Base-by-base conservation (phyloP, 1,140 invertebrate genomes). In the Oscheius sp. region DNA sequence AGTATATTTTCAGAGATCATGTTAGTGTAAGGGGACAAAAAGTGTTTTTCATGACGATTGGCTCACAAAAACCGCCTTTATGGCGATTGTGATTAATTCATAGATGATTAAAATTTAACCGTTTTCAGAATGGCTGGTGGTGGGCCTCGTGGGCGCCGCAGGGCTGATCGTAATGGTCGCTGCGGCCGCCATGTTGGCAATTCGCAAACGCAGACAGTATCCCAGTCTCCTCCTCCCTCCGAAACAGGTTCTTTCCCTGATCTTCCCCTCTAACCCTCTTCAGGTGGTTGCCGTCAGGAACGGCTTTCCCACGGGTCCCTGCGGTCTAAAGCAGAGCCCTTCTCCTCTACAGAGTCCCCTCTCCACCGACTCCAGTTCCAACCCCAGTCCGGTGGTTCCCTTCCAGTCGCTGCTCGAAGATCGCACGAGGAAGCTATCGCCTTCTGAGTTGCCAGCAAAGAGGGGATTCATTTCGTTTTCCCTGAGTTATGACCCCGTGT, bases 301-400 rank as follows among this genome's bases (percentile, higher is more conserved):
- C 1, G 69, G 69, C 45, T 71, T 71, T 46, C 69, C 69, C 34
- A 62, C 58, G 31, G 72, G 72, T 28, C 72, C 72, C 15, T 68
- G 63, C 23, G 72, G 72, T 7, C 58, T 74, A 1, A 67, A 68
- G 28, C 72, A 74, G 29, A 45, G 36, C 15, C 64, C 65, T n/a
- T 67, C 63, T 45, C 72, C 72, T 32, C 66, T 74, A 35, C 72
- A 74, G 62, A 69, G 64, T n/a, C 72, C 72, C 13, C 62, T 74
- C 58, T 74, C 72, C 35, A 71, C 58, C 38, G 69, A 71, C 42
- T 71, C 69, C 4, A 55, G 49, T 29, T 65, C 35, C n/a, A 61
- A 49, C 49, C 72, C 72, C 26, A 69, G 64, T 13, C 72, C 72
- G 45, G 20, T 59, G 34, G 65, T 62, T 34, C 64, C 72, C 13